phyloP scores from a whole-genome alignment of 2,797 vertebrate genomes.

The Novumbra hubbsi region DNA sequence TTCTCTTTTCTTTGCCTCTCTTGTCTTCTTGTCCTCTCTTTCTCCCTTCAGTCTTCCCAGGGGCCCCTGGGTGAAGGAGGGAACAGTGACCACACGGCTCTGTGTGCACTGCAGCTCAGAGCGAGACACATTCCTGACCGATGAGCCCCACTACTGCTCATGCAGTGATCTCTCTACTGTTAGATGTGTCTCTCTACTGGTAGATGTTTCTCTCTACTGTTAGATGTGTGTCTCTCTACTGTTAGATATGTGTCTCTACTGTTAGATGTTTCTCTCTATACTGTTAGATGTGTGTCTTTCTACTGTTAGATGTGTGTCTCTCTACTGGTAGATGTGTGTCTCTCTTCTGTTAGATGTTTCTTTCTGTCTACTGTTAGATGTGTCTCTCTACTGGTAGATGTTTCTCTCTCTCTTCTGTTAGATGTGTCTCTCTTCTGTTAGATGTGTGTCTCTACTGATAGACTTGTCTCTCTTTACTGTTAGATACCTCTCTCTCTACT shows the following conservation, averaged over 20 bases:
- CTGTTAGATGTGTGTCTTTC: no score
- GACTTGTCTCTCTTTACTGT: background rate
- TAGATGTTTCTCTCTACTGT: background rate
- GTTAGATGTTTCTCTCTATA: no score
- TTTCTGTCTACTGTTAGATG: conserved; percentile 6
- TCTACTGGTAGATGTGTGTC: no score
- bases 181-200: background rate
- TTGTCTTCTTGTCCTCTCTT: background rate
- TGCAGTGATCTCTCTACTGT: conserved; percentile 6
- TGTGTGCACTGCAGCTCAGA: conserved; percentile 60
- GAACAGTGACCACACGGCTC: conserved; percentile 70
- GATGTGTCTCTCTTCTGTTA: background rate
- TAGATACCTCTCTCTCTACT: background rate
- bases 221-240: no score
- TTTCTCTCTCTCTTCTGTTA: conserved; percentile 38
- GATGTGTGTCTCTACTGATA: conserved; percentile 6
- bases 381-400: conserved; percentile 19
- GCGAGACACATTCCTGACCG: conserved; percentile 81
- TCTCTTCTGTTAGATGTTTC: background rate
- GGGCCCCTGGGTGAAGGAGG: conserved; percentile 69
- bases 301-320: no score
- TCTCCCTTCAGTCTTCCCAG: background rate
- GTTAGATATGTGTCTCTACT: no score
- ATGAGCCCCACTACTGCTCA: conserved; percentile 65
- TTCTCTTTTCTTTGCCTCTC: no score